A percentile compares a stretch with the other conserved stretches of the same genome.
phyloP scores from a whole-genome alignment of 2,113 vertebrate species.

The Uria aalge region DNA sequence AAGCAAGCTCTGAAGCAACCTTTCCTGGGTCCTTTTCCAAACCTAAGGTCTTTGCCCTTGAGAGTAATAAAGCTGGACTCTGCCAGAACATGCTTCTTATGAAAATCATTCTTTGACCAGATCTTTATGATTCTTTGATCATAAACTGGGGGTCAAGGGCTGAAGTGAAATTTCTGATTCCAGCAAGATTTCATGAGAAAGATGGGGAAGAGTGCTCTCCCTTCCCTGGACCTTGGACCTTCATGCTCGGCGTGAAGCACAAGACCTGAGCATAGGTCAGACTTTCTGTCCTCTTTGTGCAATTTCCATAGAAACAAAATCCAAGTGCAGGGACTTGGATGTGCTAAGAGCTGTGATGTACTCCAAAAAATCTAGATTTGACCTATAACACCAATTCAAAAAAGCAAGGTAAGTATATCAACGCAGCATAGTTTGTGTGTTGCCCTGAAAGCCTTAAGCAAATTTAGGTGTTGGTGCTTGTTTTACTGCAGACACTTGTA shows the following conservation, averaged over 20 bases:
- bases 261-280: not conserved
- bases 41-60: not conserved
- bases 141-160: not conserved
- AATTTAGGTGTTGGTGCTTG: not conserved
- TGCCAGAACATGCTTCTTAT: not conserved
- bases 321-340: not conserved
- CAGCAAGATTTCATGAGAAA: not conserved
- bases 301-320: not conserved
- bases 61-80: not conserved
- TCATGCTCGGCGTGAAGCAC: not conserved
- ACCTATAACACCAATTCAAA: not conserved
- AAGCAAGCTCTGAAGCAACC: not conserved
- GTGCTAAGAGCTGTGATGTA: not conserved
- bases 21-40: not conserved
- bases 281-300: not conserved
- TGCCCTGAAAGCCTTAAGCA: not conserved
- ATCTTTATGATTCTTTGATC: not conserved
- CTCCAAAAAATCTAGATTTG: not conserved
- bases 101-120: not conserved
- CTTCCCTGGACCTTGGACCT: not conserved
- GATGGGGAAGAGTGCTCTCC: not conserved
- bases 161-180: not conserved
- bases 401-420: not conserved
- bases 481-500: not conserved
- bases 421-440: not conserved